Evolutionary conservation across 1,140 invertebrate species (phyloP).

Genomic region (Proales similis): DNA sequence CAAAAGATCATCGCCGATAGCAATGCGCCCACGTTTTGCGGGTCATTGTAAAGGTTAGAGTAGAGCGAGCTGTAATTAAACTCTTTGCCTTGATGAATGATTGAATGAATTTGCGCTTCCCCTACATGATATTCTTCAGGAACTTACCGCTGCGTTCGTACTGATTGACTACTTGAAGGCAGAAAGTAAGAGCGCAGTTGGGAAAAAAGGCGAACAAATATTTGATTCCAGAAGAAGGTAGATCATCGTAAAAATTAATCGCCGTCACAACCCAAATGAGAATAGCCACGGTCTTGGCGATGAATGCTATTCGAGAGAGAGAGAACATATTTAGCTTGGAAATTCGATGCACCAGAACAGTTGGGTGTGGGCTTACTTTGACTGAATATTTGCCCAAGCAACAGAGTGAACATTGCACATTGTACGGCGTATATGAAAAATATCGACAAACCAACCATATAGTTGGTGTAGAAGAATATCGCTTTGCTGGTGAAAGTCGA

Average conservation of each 20-base stretch:
- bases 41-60: constrained; percentile 24
- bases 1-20: constrained; percentile 55
- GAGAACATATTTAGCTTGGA: neutral
- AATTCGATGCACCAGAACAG: neutral
- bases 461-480: constrained; percentile 25
- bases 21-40: constrained; percentile 3
- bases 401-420: constrained; percentile 2
- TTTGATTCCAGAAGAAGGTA: constrained; percentile 25
- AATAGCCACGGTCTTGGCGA: constrained; percentile 26
- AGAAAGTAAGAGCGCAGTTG: constrained; percentile 10
- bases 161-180: constrained; percentile 28
- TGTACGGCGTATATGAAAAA: constrained; percentile 34
- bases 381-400: constrained; percentile 34
- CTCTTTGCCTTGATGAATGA: neutral
- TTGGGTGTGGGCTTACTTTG: neutral
- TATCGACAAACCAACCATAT: constrained; percentile 7
- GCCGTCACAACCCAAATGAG: constrained; percentile 26
- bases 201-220: constrained; percentile 36
- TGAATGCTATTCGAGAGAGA: constrained; percentile 10
- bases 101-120: neutral
- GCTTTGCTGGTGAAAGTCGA: neutral
- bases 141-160: constrained; percentile 10
- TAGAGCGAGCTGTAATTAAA: constrained; percentile 18
- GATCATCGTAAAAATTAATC: constrained; percentile 33
- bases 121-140: neutral